These are phyloP conservation scores for Sarcoramphus papa DNA, from an alignment of 2,797 vertebrate species.

Conservation along the genomic window DNA sequence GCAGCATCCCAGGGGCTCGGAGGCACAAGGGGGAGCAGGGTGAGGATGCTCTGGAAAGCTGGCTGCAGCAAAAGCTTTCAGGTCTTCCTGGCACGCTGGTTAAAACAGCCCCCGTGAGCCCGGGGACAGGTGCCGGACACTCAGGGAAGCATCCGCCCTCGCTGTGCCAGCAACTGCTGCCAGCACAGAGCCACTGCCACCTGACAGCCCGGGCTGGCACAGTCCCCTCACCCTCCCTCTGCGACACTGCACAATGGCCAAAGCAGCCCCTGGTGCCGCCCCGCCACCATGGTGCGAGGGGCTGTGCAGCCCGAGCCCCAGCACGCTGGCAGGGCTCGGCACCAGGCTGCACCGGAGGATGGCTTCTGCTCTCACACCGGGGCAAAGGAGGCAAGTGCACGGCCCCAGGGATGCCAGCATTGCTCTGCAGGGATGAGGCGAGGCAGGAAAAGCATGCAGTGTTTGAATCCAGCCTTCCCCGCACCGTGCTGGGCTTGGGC, in stretches of 20 bases:
- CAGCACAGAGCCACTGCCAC: neutral
- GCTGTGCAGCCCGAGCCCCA: neutral
- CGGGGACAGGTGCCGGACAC: neutral
- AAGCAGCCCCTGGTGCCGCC: neutral
- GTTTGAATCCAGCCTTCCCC: neutral
- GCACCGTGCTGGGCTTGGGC: fast-evolving
- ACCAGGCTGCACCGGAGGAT: fast-evolving
- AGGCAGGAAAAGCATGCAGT: neutral
- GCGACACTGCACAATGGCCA: fast-evolving
- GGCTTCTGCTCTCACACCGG: neutral
- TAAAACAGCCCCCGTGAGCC: fast-evolving
- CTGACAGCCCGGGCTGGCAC: neutral
- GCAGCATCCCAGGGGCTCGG: fast-evolving
- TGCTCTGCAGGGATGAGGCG: neutral
- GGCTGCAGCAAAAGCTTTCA: too few relatives aligned
- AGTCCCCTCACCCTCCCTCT: fast-evolving
- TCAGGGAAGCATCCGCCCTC: neutral
- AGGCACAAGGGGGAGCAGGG: neutral
- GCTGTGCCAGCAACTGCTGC: neutral
- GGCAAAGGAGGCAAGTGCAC: fast-evolving
- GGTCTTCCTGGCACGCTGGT: fast-evolving
- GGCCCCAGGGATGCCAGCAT: too few relatives aligned
- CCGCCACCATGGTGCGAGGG: fast-evolving
- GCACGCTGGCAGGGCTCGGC: neutral
- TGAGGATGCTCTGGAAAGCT: neutral